phyloP scores from a whole-genome alignment of 37 sponge, comb jelly and placozoan genomes.

The Spongilla lacustris region DNA sequence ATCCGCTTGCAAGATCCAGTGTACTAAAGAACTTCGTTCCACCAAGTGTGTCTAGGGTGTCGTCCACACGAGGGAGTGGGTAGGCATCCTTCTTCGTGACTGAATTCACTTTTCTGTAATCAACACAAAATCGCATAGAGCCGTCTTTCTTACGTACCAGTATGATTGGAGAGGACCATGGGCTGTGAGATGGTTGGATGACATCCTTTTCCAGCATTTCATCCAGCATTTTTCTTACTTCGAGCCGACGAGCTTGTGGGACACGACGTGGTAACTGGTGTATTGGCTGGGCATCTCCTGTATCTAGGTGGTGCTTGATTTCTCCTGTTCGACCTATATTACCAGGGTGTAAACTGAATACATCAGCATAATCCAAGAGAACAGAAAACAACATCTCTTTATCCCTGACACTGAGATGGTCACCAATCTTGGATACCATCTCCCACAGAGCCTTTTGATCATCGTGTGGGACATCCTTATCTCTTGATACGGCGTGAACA shows the following conservation, averaged over 20 bases:
- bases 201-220: conserved; percentile 36
- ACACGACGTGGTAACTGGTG: conserved; percentile 43
- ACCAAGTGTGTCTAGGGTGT: conserved; percentile 24
- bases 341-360: conserved; percentile 6
- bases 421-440: not conserved
- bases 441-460: conserved; percentile 2
- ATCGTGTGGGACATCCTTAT: not conserved
- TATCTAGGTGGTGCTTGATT: conserved; percentile 42
- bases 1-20: conserved; percentile 42
- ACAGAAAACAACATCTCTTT: conserved; percentile 2
- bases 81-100: conserved; percentile 41
- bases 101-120: conserved; percentile 30
- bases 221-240: conserved; percentile 31
- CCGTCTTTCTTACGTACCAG: conserved; percentile 29
- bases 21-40: conserved; percentile 26
- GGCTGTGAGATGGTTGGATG: conserved; percentile 13
- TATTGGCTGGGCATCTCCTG: conserved; percentile 57
- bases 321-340: conserved; percentile 15
- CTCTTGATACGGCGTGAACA: not conserved
- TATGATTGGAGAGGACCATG: conserved; percentile 36
- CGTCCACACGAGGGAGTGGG: conserved; percentile 47
- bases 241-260: conserved; percentile 22
- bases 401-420: not conserved
- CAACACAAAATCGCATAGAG: conserved; percentile 25
- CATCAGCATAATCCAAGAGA: conserved; percentile 1